Evolutionary conservation across 1,140 invertebrate genomes (phyloP), one percentile per base, ranked within the genome.

Genomic region (Notospermus geniculatus): DNA sequence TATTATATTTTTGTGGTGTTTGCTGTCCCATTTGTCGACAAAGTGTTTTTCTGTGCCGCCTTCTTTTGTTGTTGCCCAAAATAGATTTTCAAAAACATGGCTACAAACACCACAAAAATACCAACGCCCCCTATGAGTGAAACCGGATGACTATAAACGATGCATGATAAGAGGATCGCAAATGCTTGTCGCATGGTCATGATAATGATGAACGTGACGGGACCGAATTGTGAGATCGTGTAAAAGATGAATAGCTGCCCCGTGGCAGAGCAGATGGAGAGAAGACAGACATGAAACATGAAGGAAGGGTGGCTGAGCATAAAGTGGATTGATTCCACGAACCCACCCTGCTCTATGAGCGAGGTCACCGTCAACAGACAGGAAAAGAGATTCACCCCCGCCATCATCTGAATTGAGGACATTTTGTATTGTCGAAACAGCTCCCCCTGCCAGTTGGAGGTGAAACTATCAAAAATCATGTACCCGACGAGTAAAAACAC

Each of bases 181-280:
- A 97, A 85, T 56, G 68, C 91, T 87, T 98, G 96, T 69, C 97
- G 82, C 54, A 98, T 87, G 1, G 97, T 99, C 93, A 98, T 99
- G 64, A 99, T 97, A 66, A 97, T 95, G 2, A 93, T 91, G 84
- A 99, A 99, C 54, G 95, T 89, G 62, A 98, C 90, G 60, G 97
- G 89, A 22, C 97, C 97, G 85, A 98, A 99, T 70, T 88, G 86
- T 43, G 91, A 86, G 72, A 99, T 97, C 23, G 96, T 99, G 77
- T 90, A 90, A 82, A 94, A 99, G 73, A 99, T 97, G 80, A 98
- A 96, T 64, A 99, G 84, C 81, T 98, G 95, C 0, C 96, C 96
- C 58, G 87, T 84, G 17, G 95, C 92, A 17, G 94, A 97, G 78
- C 91, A 94, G 50, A 93, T 80, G 52, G 93, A 93, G 54, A 97